Base-by-base conservation (phyloP, 1,140 invertebrate species). In the Adelges cooleyi region DNA sequence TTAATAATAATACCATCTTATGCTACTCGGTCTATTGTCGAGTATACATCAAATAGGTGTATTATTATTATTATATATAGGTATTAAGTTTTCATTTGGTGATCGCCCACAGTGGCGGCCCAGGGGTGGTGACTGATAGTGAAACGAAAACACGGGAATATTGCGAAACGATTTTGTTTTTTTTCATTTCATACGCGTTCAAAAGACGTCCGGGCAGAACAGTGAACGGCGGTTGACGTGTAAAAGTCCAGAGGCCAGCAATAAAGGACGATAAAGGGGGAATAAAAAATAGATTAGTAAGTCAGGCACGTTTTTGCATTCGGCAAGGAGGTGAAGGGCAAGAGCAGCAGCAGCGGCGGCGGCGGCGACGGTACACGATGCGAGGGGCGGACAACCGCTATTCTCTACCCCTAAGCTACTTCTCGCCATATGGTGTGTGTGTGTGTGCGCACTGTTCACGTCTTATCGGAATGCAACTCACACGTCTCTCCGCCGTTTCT, bases 261-360 rank as follows among this genome's bases (percentile, higher is more conserved):
- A 46, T 44, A 65, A 67, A 56, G 62, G 36, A 40, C 66, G 42
- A 66, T 53, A 54, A 56, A 66, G 40, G 50, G 49, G 44, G 42
- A 65, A 62, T 42, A 48, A 65, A 65, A 65, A 54, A 42, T 36
- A 68, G 67, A 67, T 42, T 46, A 38, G 65, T 40, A 44, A 42
- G 66, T 62, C 53, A 54, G 50, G 52, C 46, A 54, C 42, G 65
- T 46, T 46, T n/a, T 38, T 27, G 52, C 56, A 48, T 62, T 48
- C n/a, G n/a, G n/a, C n/a, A n/a, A n/a, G n/a, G n/a, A n/a, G n/a
- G n/a, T n/a, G n/a, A n/a, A n/a, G n/a, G n/a, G n/a, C n/a, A 44
- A 33, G 48, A 36, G 23, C 2, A 44, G 52, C 48, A 15, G 54
- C 13, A 22, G n/a, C n/a, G n/a, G n/a, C 27, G 44, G 36, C 4